Percentiles rank a stretch among this genome's conserved stretches.
Evolutionary conservation across 2,888 invertebrate genomes (phyloP).

Genomic region (Dendrolimus houi): DNA sequence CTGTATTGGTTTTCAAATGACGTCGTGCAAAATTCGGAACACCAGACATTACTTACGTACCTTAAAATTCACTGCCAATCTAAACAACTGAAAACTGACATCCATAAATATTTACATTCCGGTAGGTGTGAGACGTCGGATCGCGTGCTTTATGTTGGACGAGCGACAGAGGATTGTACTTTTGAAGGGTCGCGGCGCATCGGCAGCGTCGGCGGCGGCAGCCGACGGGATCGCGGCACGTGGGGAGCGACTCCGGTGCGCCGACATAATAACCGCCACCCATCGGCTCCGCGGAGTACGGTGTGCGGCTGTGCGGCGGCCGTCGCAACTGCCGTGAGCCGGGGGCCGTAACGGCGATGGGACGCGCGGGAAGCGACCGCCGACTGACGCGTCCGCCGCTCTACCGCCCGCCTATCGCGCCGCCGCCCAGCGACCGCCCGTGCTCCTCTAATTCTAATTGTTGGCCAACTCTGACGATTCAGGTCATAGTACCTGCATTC

Average conservation of each 20-base stretch:
- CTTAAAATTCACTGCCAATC: slow-evolving; percentile 75
- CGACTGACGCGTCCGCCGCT: slow-evolving; percentile 26
- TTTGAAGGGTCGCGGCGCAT: slow-evolving; percentile 33
- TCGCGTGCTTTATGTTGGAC: slow-evolving; percentile 49
- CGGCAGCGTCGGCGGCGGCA: slow-evolving; percentile 37
- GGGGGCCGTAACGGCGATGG: slow-evolving; percentile 22
- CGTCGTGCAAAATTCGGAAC: slow-evolving; percentile 57
- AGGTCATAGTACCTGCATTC: slow-evolving; percentile 67
- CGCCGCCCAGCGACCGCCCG: slow-evolving; percentile 25
- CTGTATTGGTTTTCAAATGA: slow-evolving; percentile 21
- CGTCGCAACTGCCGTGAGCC: slow-evolving; percentile 14
- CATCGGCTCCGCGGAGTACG: slow-evolving; percentile 21
- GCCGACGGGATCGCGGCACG: slow-evolving; percentile 49
- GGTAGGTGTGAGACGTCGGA: slow-evolving; percentile 56
- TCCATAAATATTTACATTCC: slow-evolving; percentile 76
- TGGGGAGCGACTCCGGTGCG: slow-evolving; percentile 49
- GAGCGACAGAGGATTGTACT: slow-evolving; percentile 31
- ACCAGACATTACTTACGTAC: slow-evolving; percentile 63
- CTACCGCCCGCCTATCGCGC: slow-evolving; percentile 21
- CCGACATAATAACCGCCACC: slow-evolving; percentile 58
- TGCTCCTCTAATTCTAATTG: slow-evolving; percentile 61
- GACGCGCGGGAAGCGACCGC: slow-evolving; percentile 25
- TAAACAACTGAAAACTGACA: slow-evolving; percentile 75
- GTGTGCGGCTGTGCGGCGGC: slow-evolving; percentile 17
- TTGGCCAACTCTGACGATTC: slow-evolving; percentile 59